phyloP scores from a whole-genome alignment of 1,140 invertebrate genomes.

The Drosophila sproati region DNA sequence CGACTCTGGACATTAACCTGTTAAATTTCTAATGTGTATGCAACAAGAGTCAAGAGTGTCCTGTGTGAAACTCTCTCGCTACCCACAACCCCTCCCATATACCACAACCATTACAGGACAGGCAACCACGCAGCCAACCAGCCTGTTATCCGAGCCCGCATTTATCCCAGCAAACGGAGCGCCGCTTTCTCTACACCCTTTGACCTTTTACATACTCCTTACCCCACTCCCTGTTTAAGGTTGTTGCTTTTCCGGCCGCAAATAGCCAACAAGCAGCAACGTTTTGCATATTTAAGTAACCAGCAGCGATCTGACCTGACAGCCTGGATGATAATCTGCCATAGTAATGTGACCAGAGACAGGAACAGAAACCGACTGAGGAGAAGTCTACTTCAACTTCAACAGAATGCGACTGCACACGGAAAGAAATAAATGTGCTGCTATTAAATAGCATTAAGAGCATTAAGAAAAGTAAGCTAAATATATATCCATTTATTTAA shows the following conservation, averaged over 20 bases:
- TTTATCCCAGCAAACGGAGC: conserved; percentile 44
- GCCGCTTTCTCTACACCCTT: not conserved
- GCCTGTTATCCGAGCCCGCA: conserved; percentile 28
- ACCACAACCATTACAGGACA: conserved; percentile 10
- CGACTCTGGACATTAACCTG: conserved; percentile 83
- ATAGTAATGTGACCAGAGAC: conserved; percentile 73
- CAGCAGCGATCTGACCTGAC: conserved; percentile 49
- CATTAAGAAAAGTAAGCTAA: too few species aligned
- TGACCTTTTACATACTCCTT: not conserved
- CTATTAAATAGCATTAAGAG: too few species aligned
- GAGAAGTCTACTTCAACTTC: conserved; percentile 40
- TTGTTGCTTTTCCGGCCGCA: conserved; percentile 67
- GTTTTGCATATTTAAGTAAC: conserved; percentile 81
- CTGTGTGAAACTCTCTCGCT: conserved; percentile 6
- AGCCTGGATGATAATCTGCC: conserved; percentile 75
- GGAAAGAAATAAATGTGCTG: conserved; percentile 8
- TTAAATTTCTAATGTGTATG: conserved; percentile 81
- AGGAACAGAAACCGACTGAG: not conserved
- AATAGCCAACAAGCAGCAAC: conserved; percentile 60
- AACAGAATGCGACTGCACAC: conserved; percentile 29
- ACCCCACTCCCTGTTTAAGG: conserved; percentile 11
- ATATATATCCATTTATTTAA: too few species aligned
- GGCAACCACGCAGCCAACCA: conserved; percentile 8
- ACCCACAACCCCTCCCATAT: not conserved
- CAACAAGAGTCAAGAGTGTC: conserved; percentile 51